Evolutionary conservation across 92 coral and sea anemone genomes (phyloP), one percentile per base, ranked within the genome.

Genomic region (Porites rus): DNA sequence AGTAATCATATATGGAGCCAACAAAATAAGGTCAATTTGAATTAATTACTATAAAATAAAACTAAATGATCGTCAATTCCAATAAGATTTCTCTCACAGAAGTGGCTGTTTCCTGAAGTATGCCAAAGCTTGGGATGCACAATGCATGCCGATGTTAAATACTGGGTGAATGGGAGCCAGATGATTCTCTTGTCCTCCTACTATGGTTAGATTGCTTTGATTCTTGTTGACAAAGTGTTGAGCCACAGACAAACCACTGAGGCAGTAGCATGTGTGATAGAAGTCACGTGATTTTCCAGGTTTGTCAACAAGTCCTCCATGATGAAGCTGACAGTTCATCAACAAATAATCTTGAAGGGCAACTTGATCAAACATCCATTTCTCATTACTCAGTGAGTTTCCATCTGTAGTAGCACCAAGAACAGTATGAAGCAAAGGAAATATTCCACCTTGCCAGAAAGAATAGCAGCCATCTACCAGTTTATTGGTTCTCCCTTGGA

Each of bases 391-490:
- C 24, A 97, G 84, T 1, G 94, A 84, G 74, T 54, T 82, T 54
- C 74, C 76, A 54, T 93, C 91, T 8, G 70, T 86, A 76, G 89
- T 82, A 6, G 87, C 87, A 72, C 92, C 92, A 74, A 97, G 77
- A 64, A 95, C 95, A 50, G 91, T 96, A 62, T 97, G 99, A 63
- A 97, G 89, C 65, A 97, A 74, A 19, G 99, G 99, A 80, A 97
- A 97, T 69, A 97, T 75, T 10, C 99, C 99, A 46, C 99, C 99
- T 72, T 94, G 99, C 99, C 99, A 97, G 69, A 95, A 96, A 1
- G 99, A 97, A 90, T 97, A 97, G 84, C 99, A 97, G 68, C 99
- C 99, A 88, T 97, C 99, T 53, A 97, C 99, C 63, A 97, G 91
- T 75, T 97, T 97, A 83, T 97, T 97, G 60, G 99, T 97, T 63